These are phyloP conservation scores for Drosophila colorata DNA, from an alignment of 2,888 invertebrate genomes.

Conservation along the genomic window DNA sequence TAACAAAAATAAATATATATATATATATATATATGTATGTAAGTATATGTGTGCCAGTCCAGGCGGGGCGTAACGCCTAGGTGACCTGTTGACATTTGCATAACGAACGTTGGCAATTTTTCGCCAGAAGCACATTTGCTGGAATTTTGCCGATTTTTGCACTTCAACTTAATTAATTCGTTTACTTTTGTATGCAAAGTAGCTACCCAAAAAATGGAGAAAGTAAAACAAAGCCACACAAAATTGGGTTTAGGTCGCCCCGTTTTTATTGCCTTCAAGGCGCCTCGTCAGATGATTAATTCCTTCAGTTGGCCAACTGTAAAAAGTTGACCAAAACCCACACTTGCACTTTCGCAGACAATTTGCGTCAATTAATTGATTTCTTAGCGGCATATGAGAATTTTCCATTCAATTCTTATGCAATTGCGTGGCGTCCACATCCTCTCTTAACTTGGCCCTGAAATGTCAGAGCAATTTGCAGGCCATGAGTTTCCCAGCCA, in stretches of 20 bases:
- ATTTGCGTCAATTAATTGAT: slow-evolving; percentile 76
- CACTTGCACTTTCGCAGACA: slow-evolving; percentile 73
- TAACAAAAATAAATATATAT: slow-evolving; percentile 41
- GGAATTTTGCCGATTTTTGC: slow-evolving; percentile 47
- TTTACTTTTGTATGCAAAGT: slow-evolving; percentile 44
- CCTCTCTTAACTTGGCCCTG: slow-evolving; percentile 19
- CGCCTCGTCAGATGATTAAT: slow-evolving; percentile 38
- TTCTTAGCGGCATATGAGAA: slow-evolving; percentile 44
- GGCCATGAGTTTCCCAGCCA: slow-evolving; percentile 3
- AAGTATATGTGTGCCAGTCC: slow-evolving; percentile 1
- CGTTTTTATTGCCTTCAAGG: slow-evolving; percentile 41
- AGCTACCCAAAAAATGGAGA: not conserved
- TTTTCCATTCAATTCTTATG: slow-evolving; percentile 38
- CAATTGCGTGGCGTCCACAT: slow-evolving; percentile 29
- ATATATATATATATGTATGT: slow-evolving; percentile 3
- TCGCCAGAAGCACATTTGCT: slow-evolving; percentile 34
- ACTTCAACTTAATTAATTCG: slow-evolving; percentile 69
- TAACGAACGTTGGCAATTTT: slow-evolving; percentile 38
- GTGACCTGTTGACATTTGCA: slow-evolving; percentile 79
- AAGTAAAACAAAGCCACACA: not conserved
- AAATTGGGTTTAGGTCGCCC: slow-evolving; percentile 22
- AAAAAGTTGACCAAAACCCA: slow-evolving; percentile 6
- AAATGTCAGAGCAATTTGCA: slow-evolving; percentile 14
- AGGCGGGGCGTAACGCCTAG: slow-evolving; percentile 14
- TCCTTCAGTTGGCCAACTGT: slow-evolving; percentile 7